A percentile compares a stretch with the other conserved stretches of the same genome.
phyloP scores from a whole-genome alignment of 2,113 vertebrate species.

The Daphoenositta chrysoptera region DNA sequence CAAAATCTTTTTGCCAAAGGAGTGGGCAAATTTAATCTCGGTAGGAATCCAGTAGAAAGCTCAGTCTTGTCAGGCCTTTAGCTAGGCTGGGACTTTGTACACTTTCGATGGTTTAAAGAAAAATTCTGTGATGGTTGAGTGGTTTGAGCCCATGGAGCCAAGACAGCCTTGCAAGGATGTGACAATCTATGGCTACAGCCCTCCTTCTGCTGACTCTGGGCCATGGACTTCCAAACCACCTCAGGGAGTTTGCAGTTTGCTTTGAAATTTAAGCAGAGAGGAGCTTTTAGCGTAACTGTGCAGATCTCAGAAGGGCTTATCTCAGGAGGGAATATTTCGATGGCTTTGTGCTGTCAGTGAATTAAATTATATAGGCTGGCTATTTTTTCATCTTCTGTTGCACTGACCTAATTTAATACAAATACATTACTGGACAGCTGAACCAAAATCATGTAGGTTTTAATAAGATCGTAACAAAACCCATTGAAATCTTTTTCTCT shows the following conservation, averaged over 20 bases:
- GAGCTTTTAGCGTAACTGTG: background rate
- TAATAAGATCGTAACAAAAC: slow-evolving; percentile 32
- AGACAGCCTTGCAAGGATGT: background rate
- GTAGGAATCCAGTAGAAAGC: background rate
- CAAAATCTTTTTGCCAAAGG: background rate
- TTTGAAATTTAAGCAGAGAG: slow-evolving; percentile 23
- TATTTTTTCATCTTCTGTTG: slow-evolving; percentile 3
- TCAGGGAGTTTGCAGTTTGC: background rate
- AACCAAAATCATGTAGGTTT: background rate
- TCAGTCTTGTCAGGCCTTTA: background rate
- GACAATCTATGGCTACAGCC: background rate
- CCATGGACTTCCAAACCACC: background rate
- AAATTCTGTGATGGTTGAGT: background rate
- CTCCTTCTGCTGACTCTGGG: background rate
- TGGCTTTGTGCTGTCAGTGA: slow-evolving; percentile 1
- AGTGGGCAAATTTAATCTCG: background rate
- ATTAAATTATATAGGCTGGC: background rate
- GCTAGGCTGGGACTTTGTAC: background rate
- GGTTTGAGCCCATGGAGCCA: background rate
- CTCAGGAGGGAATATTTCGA: background rate
- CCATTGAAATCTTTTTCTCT: slow-evolving; percentile 38
- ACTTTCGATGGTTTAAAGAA: background rate
- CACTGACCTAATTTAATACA: background rate
- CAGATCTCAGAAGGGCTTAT: background rate
- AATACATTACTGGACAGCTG: background rate